A percentile compares a stretch with the other conserved stretches of the same genome.
These are phyloP conservation scores for Sula dactylatra DNA, from an alignment of 2,113 vertebrate species.

Conservation along the genomic window DNA sequence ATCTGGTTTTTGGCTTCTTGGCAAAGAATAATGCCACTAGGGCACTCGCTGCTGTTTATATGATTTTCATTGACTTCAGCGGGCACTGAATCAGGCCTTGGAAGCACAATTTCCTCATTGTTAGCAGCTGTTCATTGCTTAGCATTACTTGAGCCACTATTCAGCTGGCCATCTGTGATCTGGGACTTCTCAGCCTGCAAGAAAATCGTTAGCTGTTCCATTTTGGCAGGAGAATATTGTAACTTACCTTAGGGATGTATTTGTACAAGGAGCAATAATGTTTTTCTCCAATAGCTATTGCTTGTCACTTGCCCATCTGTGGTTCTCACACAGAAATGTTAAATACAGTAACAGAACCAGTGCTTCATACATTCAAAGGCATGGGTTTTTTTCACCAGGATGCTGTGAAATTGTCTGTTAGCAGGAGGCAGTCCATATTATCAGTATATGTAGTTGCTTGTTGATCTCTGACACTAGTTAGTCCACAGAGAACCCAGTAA, in stretches of 20 bases:
- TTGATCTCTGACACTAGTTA: background rate
- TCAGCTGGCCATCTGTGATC: slow-evolving; percentile 48
- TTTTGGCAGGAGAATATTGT: slow-evolving; percentile 32
- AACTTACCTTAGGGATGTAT: slow-evolving; percentile 31
- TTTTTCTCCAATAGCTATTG: slow-evolving; percentile 42
- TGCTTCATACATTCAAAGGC: background rate
- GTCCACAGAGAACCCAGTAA: background rate
- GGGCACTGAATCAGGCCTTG: slow-evolving; percentile 16
- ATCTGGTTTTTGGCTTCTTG: background rate
- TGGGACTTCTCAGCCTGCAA: slow-evolving; percentile 47
- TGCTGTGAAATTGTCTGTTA: background rate
- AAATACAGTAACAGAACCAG: slow-evolving; percentile 5
- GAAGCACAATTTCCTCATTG: slow-evolving; percentile 61
- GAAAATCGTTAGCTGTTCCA: slow-evolving; percentile 33
- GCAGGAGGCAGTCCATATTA: background rate
- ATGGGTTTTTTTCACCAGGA: background rate
- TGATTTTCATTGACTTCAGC: slow-evolving; percentile 41
- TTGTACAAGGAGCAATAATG: slow-evolving; percentile 40
- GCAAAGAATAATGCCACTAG: slow-evolving; percentile 4
- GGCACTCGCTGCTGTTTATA: slow-evolving; percentile 24
- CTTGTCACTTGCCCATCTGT: slow-evolving; percentile 37
- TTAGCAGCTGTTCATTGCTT: slow-evolving; percentile 60
- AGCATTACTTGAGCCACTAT: slow-evolving; percentile 40
- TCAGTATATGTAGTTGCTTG: background rate
- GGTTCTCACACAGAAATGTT: slow-evolving; percentile 3